phyloP scores from a whole-genome alignment of 1,140 invertebrate species.

The Melitaea cinxia region DNA sequence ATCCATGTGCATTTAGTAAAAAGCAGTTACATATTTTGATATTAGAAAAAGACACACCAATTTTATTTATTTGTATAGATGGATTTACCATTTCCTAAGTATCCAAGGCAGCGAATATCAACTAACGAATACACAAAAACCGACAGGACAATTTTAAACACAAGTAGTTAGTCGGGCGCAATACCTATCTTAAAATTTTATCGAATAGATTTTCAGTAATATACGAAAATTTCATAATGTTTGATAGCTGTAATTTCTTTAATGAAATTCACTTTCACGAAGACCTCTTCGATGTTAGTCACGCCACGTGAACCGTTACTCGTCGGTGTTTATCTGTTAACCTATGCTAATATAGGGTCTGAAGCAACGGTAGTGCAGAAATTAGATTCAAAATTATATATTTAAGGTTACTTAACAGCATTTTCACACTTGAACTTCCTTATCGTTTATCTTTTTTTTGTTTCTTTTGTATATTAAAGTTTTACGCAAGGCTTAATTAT shows the following conservation, averaged over 20 bases:
- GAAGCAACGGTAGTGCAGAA: slow-evolving; percentile 1
- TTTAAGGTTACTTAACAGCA: too few species aligned
- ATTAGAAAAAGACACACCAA: too few species aligned
- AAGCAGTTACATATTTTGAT: too few species aligned
- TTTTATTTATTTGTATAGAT: too few species aligned
- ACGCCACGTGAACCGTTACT: slow-evolving; percentile 38
- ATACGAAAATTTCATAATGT: slow-evolving; percentile 11
- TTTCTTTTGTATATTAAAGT: not conserved
- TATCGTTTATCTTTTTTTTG: not conserved
- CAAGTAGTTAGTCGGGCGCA: not conserved
- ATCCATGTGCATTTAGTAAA: too few species aligned
- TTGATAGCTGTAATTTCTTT: slow-evolving; percentile 17
- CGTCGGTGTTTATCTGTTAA: slow-evolving; percentile 20
- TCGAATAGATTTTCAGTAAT: slow-evolving; percentile 13
- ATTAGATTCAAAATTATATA: slow-evolving; percentile 1
- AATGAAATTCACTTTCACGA: slow-evolving; percentile 50
- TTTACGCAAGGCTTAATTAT: too few species aligned
- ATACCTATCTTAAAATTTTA: slow-evolving; percentile 15
- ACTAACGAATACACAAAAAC: not conserved
- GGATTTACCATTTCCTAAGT: too few species aligned
- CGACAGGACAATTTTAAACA: not conserved
- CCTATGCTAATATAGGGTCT: slow-evolving; percentile 13
- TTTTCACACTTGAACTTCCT: not conserved
- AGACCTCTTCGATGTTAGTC: slow-evolving; percentile 36
- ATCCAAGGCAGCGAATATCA: too few species aligned